These are phyloP conservation scores for Pollenia labialis DNA, from an alignment of 2,888 invertebrate genomes.

Conservation along the genomic window DNA sequence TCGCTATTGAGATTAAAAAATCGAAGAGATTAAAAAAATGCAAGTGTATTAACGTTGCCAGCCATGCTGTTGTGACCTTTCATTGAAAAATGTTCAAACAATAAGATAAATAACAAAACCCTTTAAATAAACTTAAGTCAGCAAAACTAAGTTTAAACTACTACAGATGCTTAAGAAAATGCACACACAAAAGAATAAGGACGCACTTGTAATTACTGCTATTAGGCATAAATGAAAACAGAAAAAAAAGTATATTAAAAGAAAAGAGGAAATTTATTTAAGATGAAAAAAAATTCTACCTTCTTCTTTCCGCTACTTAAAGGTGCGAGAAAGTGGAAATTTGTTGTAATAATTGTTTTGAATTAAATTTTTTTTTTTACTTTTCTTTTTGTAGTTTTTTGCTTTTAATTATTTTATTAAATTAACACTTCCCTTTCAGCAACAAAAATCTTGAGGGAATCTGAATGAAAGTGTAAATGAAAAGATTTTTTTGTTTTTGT, in stretches of 20 bases:
- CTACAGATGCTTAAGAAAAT: background rate
- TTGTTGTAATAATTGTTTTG: background rate
- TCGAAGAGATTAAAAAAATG: no score
- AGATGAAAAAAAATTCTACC: no score
- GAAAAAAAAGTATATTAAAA: no score
- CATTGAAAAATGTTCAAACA: conserved; percentile 2
- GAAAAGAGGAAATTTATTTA: no score
- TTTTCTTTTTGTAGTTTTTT: background rate
- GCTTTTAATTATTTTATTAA: background rate
- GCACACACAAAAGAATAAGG: background rate
- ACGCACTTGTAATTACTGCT: no score
- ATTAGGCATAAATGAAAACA: no score
- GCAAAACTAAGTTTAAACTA: conserved; percentile 1
- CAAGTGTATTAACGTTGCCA: no score
- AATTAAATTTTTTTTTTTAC: background rate
- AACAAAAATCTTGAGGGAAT: background rate
- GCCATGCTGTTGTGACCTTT: background rate
- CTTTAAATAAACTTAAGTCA: conserved; percentile 21
- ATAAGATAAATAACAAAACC: background rate
- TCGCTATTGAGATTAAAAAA: no score
- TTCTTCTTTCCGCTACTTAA: no score
- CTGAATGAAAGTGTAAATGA: conserved; percentile 5
- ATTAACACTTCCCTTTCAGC: conserved; percentile 38
- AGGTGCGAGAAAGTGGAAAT: background rate
- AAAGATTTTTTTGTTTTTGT: conserved; percentile 26